phyloP scores from a whole-genome alignment of 2,113 vertebrate species.

The Tamias sibiricus region DNA sequence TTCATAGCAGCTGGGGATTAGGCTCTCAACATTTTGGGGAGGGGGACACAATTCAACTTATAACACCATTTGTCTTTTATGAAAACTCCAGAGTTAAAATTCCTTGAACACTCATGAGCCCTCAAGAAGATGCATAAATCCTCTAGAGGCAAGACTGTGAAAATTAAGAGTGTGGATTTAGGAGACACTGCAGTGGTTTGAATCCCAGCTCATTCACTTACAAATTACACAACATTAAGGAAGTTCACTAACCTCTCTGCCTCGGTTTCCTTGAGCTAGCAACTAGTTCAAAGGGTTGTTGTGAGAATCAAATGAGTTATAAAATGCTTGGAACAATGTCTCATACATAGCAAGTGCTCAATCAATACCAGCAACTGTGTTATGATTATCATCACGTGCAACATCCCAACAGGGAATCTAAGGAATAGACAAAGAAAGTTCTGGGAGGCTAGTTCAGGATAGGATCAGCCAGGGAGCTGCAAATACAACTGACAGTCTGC shows the following conservation, averaged over 20 bases:
- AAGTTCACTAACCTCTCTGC: neutral
- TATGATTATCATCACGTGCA: too few relatives aligned
- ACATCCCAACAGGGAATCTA: neutral
- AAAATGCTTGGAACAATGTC: neutral
- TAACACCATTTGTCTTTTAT: neutral
- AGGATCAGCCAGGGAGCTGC: neutral
- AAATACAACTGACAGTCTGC: neutral
- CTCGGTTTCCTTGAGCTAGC: conserved; percentile 9
- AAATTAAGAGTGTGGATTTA: neutral
- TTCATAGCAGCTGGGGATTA: neutral
- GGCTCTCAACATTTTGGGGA: neutral
- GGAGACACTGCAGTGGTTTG: neutral
- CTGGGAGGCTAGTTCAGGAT: neutral
- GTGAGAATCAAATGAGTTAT: neutral
- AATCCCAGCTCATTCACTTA: conserved; percentile 7
- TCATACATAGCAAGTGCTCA: neutral
- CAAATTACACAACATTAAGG: neutral
- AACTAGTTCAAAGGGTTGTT: neutral
- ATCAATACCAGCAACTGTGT: neutral
- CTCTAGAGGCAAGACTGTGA: neutral
- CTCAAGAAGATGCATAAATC: neutral
- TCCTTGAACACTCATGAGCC: neutral
- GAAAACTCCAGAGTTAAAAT: neutral
- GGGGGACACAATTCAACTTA: neutral
- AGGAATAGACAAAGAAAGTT: neutral